phyloP scores from a whole-genome alignment of 2,888 invertebrate genomes.

The Ametastegia equiseti region DNA sequence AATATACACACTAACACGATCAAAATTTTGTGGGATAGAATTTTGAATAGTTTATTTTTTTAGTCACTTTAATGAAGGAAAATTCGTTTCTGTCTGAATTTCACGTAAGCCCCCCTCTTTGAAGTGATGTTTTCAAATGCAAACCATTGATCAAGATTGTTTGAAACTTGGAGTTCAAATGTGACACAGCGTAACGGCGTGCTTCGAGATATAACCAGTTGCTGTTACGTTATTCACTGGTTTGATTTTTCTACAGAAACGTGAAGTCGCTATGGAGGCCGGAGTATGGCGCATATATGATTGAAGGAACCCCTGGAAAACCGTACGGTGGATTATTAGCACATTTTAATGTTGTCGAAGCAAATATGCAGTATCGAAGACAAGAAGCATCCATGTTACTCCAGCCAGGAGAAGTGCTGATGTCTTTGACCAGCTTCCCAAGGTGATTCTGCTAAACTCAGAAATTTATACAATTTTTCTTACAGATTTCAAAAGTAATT shows the following conservation, averaged over 20 bases:
- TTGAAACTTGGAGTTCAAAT: too few species aligned
- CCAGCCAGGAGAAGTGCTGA: conserved; percentile 87
- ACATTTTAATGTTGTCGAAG: conserved; percentile 98
- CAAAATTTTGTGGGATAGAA: too few species aligned
- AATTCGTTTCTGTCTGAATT: too few species aligned
- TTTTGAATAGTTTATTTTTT: too few species aligned
- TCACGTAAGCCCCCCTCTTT: too few species aligned
- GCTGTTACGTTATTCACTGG: too few species aligned
- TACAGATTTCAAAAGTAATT: not conserved
- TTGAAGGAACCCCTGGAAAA: conserved; percentile 98
- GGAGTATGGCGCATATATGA: conserved; percentile 99
- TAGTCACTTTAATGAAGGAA: too few species aligned
- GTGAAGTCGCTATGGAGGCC: conserved; percentile 97
- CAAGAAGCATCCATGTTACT: conserved; percentile 90
- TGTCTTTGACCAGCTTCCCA: conserved; percentile 96
- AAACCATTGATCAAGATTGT: too few species aligned
- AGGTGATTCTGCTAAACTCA: conserved; percentile 79
- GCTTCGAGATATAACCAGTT: too few species aligned
- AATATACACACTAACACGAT: too few species aligned
- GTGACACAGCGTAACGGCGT: too few species aligned
- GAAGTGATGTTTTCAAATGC: too few species aligned
- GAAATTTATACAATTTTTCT: conserved; percentile 51
- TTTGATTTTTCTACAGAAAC: conserved; percentile 66
- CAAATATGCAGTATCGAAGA: conserved; percentile 95
- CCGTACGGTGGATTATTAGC: conserved; percentile 96